Evolutionary conservation across 2,888 invertebrate genomes (phyloP).

Genomic region (Temnothorax ravouxi): DNA sequence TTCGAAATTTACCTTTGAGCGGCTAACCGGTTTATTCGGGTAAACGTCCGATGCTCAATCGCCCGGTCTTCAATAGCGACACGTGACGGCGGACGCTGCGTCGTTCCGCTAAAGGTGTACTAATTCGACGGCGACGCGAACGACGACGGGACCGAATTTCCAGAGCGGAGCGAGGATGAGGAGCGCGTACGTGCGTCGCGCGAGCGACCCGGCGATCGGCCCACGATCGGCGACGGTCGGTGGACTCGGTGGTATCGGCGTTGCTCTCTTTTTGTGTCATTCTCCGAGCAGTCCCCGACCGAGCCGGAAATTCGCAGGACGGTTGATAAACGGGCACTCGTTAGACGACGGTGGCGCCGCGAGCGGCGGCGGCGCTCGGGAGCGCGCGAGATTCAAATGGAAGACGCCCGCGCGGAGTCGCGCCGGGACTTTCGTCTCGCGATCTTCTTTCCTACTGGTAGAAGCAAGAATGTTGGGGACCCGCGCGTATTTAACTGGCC

Average conservation of each 20-base stretch:
- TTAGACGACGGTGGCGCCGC: background rate
- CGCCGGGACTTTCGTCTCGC: background rate
- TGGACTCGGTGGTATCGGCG: background rate
- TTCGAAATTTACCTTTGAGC: slow-evolving; percentile 62
- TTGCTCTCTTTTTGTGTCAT: background rate
- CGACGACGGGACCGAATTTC: background rate
- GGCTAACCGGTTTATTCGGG: background rate
- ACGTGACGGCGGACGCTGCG: background rate
- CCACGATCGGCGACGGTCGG: slow-evolving; percentile 1
- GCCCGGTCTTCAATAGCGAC: background rate
- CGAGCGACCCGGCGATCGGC: background rate
- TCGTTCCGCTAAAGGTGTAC: background rate
- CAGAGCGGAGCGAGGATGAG: background rate
- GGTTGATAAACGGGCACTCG: background rate
- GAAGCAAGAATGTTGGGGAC: background rate
- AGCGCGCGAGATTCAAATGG: background rate
- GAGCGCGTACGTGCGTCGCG: background rate
- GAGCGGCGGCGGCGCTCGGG: background rate
- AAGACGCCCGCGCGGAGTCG: too few species aligned
- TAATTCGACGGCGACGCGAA: background rate
- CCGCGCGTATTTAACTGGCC: background rate
- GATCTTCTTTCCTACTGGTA: background rate
- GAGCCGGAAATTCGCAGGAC: too few species aligned
- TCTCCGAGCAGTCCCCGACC: background rate
- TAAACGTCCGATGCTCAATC: background rate